Evolutionary conservation across 2,888 invertebrate genomes (phyloP), one percentile per base, ranked within the genome.

Genomic region (Dorcus parallelipipedus): DNA sequence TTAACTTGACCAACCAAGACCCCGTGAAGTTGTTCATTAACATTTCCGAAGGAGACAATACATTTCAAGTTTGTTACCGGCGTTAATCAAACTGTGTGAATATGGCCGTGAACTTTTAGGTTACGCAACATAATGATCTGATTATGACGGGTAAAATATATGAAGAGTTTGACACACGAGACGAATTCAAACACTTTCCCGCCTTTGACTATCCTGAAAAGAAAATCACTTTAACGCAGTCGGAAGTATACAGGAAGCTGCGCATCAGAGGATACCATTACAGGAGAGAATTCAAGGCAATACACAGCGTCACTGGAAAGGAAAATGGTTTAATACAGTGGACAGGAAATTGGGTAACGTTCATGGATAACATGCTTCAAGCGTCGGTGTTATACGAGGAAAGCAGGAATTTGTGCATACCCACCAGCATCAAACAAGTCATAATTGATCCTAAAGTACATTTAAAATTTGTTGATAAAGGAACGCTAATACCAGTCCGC

Each of bases 311-410:
- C 63, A 65, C 52, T 10, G 58, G 5, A 47, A 53, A 71, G 72
- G 72, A 69, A 3, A 78, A 79, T 1, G 84, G 83, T 1, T 78
- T 79, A 20, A 73, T 86, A 6, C 76, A 82, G 52, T 95, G 93
- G 93, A 82, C 84, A 50, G 87, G 87, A 69, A 92, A 93, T 78
- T 95, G 93, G 93, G 87, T 93, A 9, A 84, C 92, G 0, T 94
- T 92, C 77, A 85, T 95, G 82, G 95, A 95, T 77, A 90, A 90
- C 52, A 87, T 95, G 86, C 80, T 95, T 9, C 95, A 95, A 77
- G 83, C 91, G 66, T 85, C 86, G 68, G 87, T 93, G 52, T 71
- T 92, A 9, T 83, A 85, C 9, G 80, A 83, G 42, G 86, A 88
- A 65, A 85, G 86, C 0, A 80, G 89, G 4, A 83, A 84, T 2